Evolutionary conservation across 2,888 invertebrate genomes (phyloP).

Genomic region (Coelogynopora nodosa): DNA sequence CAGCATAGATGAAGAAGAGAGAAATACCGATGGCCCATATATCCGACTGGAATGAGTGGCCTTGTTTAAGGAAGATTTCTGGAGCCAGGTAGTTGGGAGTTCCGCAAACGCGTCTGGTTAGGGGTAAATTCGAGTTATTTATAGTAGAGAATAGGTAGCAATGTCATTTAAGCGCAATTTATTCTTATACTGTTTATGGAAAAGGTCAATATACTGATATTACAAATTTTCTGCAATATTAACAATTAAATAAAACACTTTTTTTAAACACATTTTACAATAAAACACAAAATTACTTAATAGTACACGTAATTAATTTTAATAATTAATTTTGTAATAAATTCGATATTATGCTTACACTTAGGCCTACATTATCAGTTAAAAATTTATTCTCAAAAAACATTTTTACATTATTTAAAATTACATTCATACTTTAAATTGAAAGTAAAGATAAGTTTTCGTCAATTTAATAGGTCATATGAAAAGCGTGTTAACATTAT

Average conservation of each 20-base stretch:
- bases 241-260: too few species aligned
- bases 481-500: too few species aligned
- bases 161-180: too few species aligned
- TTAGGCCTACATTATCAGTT: neutral
- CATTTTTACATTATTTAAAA: neutral
- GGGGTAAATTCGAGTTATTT: neutral
- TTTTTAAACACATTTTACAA: too few species aligned
- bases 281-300: neutral
- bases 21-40: conserved; percentile 10
- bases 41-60: conserved; percentile 13
- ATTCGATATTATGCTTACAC: neutral
- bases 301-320: neutral
- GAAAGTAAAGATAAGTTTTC: too few species aligned
- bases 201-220: neutral
- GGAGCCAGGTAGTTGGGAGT: conserved; percentile 12
- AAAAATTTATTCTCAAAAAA: neutral
- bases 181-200: too few species aligned
- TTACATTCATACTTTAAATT: neutral
- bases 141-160: neutral
- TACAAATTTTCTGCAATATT: neutral
- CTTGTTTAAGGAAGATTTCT: conserved; percentile 23
- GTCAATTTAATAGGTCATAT: too few species aligned
- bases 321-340: neutral
- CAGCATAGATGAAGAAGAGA: neutral
- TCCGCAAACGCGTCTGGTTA: neutral